Evolutionary conservation across 2,113 vertebrate genomes (phyloP).

Genomic region (Megalops atlanticus): DNA sequence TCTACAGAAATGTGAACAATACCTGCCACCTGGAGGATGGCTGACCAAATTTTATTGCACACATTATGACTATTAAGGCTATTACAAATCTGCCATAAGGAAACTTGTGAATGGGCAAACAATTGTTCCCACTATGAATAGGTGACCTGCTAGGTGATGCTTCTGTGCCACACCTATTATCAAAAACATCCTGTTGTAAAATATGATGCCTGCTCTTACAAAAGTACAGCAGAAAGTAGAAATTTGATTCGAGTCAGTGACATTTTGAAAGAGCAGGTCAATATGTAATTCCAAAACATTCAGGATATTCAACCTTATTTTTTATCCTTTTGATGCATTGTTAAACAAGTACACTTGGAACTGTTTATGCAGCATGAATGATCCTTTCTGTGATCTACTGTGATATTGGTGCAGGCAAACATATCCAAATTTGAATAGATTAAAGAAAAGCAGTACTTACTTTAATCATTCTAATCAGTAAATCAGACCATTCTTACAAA

Average conservation of each 20-base stretch:
- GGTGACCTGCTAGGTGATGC: constrained; percentile 48
- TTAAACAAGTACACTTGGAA: background rate
- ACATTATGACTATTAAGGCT: background rate
- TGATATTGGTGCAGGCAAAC: background rate
- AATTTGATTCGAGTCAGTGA: background rate
- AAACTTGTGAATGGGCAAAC: constrained; percentile 39
- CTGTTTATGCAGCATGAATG: background rate
- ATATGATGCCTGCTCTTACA: background rate
- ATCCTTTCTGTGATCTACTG: background rate
- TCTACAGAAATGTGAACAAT: background rate
- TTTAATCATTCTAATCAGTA: too few relatives aligned
- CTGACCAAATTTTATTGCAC: background rate
- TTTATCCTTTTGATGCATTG: background rate
- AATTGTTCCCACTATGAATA: constrained; percentile 38
- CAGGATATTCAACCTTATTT: background rate
- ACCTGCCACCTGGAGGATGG: background rate
- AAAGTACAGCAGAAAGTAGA: background rate
- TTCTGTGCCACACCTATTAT: constrained; percentile 31
- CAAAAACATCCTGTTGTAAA: constrained; percentile 21
- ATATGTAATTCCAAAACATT: background rate
- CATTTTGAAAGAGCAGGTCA: background rate
- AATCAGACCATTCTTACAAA: too few relatives aligned
- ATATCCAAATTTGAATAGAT: background rate
- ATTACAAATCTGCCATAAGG: constrained; percentile 34
- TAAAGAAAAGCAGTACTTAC: too few relatives aligned